Conservation (phyloP, 2,888 invertebrate species). For the Mystacides longicornis region DNA sequence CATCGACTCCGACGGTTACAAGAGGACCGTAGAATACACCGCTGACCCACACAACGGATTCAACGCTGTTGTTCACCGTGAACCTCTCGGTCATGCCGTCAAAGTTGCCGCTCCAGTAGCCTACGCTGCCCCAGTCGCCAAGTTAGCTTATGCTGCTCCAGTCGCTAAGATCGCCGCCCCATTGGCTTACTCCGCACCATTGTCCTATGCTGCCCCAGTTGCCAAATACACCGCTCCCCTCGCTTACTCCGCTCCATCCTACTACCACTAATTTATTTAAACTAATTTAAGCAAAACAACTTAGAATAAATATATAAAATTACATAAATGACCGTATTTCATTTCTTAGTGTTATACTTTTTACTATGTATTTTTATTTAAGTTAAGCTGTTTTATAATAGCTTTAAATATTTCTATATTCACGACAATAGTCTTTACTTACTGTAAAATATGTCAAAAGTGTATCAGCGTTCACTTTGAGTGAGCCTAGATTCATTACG, state of each 20-base stretch:
- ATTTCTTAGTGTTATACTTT: too few relatives aligned
- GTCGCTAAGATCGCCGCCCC: conserved; percentile 27
- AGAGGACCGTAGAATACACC: conserved; percentile 46
- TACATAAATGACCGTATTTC: too few relatives aligned
- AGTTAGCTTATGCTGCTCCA: conserved; percentile 19
- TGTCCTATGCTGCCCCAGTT: conserved; percentile 2
- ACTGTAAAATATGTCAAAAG: too few relatives aligned
- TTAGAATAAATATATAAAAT: too few relatives aligned
- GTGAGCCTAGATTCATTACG: too few relatives aligned
- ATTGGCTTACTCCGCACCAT: conserved; percentile 23
- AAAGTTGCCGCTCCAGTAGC: conserved; percentile 22
- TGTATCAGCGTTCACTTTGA: too few relatives aligned
- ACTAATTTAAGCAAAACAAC: neutral
- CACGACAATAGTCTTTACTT: too few relatives aligned
- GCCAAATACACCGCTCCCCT: conserved; percentile 15
- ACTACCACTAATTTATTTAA: conserved; percentile 29
- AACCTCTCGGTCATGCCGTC: conserved; percentile 34
- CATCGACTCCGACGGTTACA: conserved; percentile 44
- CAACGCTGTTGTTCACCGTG: conserved; percentile 46
- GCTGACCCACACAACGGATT: conserved; percentile 46
- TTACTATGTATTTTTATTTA: too few relatives aligned
- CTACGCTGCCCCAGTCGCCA: conserved; percentile 21
- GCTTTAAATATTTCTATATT: too few relatives aligned
- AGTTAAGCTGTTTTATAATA: too few relatives aligned
- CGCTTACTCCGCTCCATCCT: conserved; percentile 13